phyloP scores from a whole-genome alignment of 2,888 invertebrate genomes.

The Troides aeacus region DNA sequence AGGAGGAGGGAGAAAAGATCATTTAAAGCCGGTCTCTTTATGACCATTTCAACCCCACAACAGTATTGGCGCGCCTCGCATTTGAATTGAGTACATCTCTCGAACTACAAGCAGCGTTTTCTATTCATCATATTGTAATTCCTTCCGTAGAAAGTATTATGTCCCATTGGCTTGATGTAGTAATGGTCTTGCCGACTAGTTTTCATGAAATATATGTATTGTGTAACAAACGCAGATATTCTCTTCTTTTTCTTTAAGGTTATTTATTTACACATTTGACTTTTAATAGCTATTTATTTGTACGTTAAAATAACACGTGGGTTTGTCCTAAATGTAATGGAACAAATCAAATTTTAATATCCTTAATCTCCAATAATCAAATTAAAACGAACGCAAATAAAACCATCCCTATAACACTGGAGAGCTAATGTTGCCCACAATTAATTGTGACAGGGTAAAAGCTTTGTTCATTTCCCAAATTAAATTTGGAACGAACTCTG shows the following conservation, averaged over 20 bases:
- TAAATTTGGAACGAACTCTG: conserved; percentile 54
- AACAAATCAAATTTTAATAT: background rate
- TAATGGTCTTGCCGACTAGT: conserved; percentile 55
- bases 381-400: conserved; percentile 36
- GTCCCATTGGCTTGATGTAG: conserved; percentile 54
- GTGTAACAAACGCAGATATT: conserved; percentile 40
- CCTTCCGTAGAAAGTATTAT: conserved; percentile 47
- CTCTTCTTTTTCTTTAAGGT: conserved; percentile 40
- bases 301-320: background rate
- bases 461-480: conserved; percentile 62
- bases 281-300: background rate
- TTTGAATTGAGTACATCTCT: conserved; percentile 74
- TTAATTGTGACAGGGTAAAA: conserved; percentile 65
- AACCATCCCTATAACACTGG: conserved; percentile 51
- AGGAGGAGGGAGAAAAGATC: conserved; percentile 45
- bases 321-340: background rate
- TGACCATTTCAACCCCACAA: conserved; percentile 58
- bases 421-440: conserved; percentile 55
- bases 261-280: conserved; percentile 35
- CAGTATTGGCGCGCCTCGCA: conserved; percentile 68
- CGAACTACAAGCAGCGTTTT: conserved; percentile 73
- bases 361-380: background rate
- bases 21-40: conserved; percentile 51
- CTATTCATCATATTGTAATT: conserved; percentile 73
- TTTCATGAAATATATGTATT: conserved; percentile 49